These are phyloP conservation scores for Meiosimyza decipiens DNA, from an alignment of 2,888 invertebrate species.

Conservation along the genomic window DNA sequence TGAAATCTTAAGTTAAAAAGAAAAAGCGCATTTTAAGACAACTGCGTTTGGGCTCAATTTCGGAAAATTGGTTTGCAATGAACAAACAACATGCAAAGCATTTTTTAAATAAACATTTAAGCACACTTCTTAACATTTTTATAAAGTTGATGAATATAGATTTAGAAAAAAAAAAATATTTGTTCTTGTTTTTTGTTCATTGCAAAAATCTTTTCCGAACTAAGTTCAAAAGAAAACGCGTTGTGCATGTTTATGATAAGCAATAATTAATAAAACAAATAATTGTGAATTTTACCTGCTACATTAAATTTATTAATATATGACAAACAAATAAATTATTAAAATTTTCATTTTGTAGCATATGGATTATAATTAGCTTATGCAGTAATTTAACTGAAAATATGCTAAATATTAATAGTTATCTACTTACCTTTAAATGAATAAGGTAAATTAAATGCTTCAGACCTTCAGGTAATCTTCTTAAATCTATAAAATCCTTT, in stretches of 20 bases:
- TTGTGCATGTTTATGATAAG: constrained; percentile 61
- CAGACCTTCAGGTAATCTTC: too few species aligned
- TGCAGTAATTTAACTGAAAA: too few species aligned
- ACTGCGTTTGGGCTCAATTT: constrained; percentile 14
- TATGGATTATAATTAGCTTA: constrained; percentile 1
- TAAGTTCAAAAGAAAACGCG: constrained; percentile 9
- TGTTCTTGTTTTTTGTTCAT: background rate
- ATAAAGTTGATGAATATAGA: too few species aligned
- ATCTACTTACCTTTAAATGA: background rate
- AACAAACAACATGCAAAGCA: too few species aligned
- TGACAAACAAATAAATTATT: constrained; percentile 15
- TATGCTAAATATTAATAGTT: too few species aligned
- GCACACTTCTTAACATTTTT: too few species aligned
- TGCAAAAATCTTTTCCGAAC: background rate
- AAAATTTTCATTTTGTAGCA: constrained; percentile 15
- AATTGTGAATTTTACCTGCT: constrained; percentile 46
- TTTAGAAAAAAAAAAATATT: too few species aligned
- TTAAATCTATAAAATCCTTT: too few species aligned
- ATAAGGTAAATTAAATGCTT: constrained; percentile 26
- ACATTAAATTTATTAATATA: constrained; percentile 38
- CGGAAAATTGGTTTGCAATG: background rate
- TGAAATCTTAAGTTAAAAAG: constrained; percentile 27
- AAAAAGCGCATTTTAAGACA: constrained; percentile 24
- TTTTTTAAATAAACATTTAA: too few species aligned
- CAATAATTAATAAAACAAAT: constrained; percentile 56